These are phyloP conservation scores for Psittacula cyanocephala DNA, from an alignment of 2,113 vertebrate species.

Conservation along the genomic window DNA sequence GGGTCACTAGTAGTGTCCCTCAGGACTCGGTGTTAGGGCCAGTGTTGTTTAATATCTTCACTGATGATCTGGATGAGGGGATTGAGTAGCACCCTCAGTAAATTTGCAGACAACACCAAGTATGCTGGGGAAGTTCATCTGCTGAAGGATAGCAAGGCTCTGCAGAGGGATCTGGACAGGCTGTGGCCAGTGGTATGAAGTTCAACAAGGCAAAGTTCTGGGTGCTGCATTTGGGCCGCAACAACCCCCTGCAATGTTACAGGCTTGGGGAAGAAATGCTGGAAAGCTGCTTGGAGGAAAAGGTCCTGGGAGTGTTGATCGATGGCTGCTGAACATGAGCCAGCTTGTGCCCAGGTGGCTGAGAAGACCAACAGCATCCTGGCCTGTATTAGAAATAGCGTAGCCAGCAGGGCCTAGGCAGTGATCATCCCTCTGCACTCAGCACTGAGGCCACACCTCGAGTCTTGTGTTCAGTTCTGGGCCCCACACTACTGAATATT, in stretches of 20 bases:
- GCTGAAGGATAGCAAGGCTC: background rate
- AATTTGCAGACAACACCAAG: background rate
- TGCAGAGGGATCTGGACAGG: background rate
- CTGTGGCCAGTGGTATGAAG: background rate
- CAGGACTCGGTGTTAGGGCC: background rate
- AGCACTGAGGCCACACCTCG: background rate
- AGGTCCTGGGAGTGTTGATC: background rate
- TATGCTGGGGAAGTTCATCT: background rate
- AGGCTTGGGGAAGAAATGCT: background rate
- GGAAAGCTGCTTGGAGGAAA: background rate
- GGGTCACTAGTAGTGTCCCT: too few relatives aligned
- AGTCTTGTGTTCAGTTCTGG: background rate
- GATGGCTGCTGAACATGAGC: background rate
- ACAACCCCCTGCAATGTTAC: background rate
- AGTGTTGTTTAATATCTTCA: background rate
- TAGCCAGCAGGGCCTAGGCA: background rate
- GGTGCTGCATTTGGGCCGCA: background rate
- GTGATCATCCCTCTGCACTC: too few relatives aligned
- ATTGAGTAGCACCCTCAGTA: background rate
- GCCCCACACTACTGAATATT: background rate
- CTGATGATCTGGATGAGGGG: background rate
- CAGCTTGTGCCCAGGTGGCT: background rate
- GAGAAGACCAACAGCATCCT: background rate
- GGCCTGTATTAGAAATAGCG: background rate
- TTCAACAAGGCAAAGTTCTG: background rate